Conservation (phyloP, 2,888 invertebrate genomes). For the Coleophora flavipennella region DNA sequence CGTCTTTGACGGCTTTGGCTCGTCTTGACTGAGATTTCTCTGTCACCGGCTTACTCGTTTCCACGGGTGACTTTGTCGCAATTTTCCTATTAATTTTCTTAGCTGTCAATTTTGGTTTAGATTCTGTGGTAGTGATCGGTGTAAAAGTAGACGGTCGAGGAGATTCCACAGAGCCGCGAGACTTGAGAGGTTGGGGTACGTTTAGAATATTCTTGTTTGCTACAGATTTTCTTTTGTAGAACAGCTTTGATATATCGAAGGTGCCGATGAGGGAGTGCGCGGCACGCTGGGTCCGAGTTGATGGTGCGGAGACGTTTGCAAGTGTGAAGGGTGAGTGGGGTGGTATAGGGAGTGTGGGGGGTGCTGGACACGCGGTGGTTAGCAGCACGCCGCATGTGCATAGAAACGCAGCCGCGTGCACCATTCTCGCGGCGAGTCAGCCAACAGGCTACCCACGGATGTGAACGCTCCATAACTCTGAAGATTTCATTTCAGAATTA, state of each 20-base stretch:
- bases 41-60: neutral
- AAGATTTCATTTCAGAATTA: too few species aligned
- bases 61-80: neutral
- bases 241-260: constrained; percentile 48
- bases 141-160: neutral
- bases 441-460: too few species aligned
- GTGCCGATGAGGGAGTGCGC: constrained; percentile 44
- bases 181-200: too few species aligned
- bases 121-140: constrained; percentile 1
- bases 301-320: neutral
- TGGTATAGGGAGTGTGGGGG: neutral
- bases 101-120: neutral
- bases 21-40: neutral
- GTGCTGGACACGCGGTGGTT: constrained; percentile 2
- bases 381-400: constrained; percentile 5
- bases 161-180: neutral
- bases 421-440: too few species aligned
- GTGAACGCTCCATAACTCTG: too few species aligned
- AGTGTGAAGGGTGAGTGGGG: constrained; percentile 11
- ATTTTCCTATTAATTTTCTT: too few species aligned
- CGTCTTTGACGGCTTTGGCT: too few species aligned
- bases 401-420: constrained; percentile 5
- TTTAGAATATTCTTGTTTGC: constrained; percentile 8
- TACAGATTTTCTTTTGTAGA: constrained; percentile 32
- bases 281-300: constrained; percentile 23